phyloP scores from a whole-genome alignment of 2,113 vertebrate species.

The Gobius niger region DNA sequence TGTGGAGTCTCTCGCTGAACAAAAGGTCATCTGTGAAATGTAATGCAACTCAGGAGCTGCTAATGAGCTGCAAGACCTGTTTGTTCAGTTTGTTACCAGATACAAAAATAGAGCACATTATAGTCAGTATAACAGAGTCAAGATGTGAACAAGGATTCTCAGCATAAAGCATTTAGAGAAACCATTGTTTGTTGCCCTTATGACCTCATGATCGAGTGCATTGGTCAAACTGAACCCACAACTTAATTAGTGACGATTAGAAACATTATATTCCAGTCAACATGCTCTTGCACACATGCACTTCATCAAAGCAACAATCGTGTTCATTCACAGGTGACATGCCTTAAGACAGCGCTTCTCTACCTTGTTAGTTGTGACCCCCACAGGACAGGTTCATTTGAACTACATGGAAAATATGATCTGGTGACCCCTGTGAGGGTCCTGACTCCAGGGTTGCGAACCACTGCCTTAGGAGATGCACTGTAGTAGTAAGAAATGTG shows the following conservation, averaged over 20 bases:
- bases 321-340: background rate
- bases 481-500: background rate
- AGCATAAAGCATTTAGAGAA: no score
- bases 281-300: background rate
- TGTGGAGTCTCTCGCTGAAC: background rate
- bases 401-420: no score
- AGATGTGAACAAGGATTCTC: background rate
- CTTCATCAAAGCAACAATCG: no score
- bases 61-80: background rate
- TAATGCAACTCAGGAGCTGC: background rate
- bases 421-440: no score
- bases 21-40: background rate
- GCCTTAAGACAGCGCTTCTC: background rate
- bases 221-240: no score
- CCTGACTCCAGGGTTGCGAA: no score
- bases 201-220: no score
- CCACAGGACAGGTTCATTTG: no score
- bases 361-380: no score
- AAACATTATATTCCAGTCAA: background rate
- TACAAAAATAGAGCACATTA: background rate
- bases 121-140: background rate
- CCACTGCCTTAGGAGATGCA: background rate
- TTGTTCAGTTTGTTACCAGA: background rate
- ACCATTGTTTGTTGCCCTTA: no score
- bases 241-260: no score